Percentiles rank a stretch among this genome's conserved stretches.
phyloP scores from a whole-genome alignment of 1,140 invertebrate genomes.

The Lepidurus couesii region DNA sequence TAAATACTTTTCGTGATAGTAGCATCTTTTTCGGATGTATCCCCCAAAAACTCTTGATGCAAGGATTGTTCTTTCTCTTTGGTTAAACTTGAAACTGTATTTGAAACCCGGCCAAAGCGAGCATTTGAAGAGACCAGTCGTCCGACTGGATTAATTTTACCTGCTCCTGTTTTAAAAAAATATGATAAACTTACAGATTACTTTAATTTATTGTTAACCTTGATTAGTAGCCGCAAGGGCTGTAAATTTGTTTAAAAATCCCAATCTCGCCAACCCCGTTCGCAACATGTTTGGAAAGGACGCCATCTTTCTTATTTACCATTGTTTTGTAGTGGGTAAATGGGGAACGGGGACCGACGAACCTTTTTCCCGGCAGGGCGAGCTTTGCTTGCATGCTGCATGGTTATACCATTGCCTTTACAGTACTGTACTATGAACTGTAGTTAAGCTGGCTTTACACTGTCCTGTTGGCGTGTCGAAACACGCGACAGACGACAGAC shows the following conservation, averaged over 20 bases:
- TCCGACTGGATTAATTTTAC: neutral
- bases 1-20: conserved; percentile 24
- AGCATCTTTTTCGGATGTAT: conserved; percentile 19
- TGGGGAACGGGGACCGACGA: too few species aligned
- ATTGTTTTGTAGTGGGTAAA: neutral
- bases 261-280: neutral
- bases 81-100: neutral
- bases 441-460: too few species aligned
- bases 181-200: neutral
- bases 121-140: neutral
- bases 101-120: neutral
- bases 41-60: conserved; percentile 29
- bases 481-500: too few species aligned
- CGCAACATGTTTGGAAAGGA: conserved; percentile 3
- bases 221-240: neutral
- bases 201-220: neutral
- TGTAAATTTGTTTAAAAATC: neutral
- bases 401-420: too few species aligned
- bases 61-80: neutral
- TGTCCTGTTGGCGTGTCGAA: too few species aligned
- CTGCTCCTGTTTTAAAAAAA: conserved; percentile 10
- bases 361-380: too few species aligned
- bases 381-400: too few species aligned
- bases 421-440: too few species aligned
- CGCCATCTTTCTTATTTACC: neutral